phyloP scores from a whole-genome alignment of 2,797 vertebrate species.

The Arnoldichthys spilopterus region DNA sequence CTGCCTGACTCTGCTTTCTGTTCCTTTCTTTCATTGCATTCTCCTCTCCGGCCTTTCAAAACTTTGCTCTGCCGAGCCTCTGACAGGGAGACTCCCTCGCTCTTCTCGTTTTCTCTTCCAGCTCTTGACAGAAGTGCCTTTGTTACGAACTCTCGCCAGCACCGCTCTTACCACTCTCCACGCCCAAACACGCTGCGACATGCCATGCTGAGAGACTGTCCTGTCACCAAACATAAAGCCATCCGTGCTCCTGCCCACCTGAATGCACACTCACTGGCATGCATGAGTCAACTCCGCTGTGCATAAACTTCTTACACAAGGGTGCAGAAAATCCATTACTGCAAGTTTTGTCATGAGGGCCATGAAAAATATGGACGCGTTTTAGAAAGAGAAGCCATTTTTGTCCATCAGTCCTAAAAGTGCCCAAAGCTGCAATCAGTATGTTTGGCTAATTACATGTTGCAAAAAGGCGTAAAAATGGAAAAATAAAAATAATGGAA shows the following conservation, averaged over 20 bases:
- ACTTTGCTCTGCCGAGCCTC: slow-evolving; percentile 3
- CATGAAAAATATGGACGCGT: slow-evolving; percentile 4
- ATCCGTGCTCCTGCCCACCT: slow-evolving; percentile 17
- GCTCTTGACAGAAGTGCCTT: slow-evolving; percentile 26
- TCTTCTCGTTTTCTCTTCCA: slow-evolving; percentile 18
- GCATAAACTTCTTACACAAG: not conserved
- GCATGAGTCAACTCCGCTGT: slow-evolving; percentile 7
- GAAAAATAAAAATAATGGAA: not conserved
- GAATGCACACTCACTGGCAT: not conserved
- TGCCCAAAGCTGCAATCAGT: not conserved
- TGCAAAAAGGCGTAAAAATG: not conserved
- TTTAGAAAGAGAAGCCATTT: slow-evolving; percentile 2
- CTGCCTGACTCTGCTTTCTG: not conserved
- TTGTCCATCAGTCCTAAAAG: not conserved
- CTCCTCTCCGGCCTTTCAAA: not conserved
- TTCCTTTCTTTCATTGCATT: slow-evolving; percentile 11
- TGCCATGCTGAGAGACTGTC: slow-evolving; percentile 10
- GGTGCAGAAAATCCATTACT: not conserved
- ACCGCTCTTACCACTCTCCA: slow-evolving; percentile 30
- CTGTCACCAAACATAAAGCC: slow-evolving; percentile 21
- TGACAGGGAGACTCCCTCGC: slow-evolving; percentile 32
- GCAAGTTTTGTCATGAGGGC: not conserved
- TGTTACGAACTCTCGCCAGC: slow-evolving; percentile 40
- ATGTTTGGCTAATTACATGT: not conserved
- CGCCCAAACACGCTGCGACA: slow-evolving; percentile 17